phyloP scores from a whole-genome alignment of 1,140 invertebrate species.

The Dolichoris vasculosae region DNA sequence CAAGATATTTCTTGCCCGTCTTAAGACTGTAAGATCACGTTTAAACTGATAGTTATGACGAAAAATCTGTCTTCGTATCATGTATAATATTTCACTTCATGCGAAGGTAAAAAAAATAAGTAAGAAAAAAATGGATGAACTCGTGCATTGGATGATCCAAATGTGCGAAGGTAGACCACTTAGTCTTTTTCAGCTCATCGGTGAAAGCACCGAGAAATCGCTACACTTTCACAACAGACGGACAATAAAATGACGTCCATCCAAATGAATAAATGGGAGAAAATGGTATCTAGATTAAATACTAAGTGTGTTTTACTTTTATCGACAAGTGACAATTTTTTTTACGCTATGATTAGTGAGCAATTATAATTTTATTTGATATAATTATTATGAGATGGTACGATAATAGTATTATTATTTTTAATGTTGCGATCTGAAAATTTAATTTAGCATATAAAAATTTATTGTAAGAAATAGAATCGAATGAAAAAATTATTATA shows the following conservation, averaged over 20 bases:
- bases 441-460: background rate
- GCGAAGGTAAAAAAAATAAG: background rate
- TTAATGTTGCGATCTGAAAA: background rate
- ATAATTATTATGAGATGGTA: background rate
- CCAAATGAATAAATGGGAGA: background rate
- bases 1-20: too few relatives aligned
- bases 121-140: slow-evolving; percentile 10
- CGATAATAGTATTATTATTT: background rate
- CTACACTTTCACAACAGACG: slow-evolving; percentile 13
- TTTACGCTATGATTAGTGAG: background rate
- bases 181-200: background rate
- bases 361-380: too few relatives aligned
- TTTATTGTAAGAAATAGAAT: background rate
- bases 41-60: too few relatives aligned
- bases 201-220: slow-evolving; percentile 37
- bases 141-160: slow-evolving; percentile 54
- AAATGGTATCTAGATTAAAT: background rate
- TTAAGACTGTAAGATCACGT: too few relatives aligned
- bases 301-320: background rate
- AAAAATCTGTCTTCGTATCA: too few relatives aligned
- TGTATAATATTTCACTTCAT: background rate
- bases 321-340: background rate
- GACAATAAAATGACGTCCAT: slow-evolving; percentile 26
- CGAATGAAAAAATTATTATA: background rate
- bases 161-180: background rate